Evolutionary conservation across 2,888 invertebrate genomes (phyloP), one percentile per base, ranked within the genome.

Genomic region (Phengaris alcon): DNA sequence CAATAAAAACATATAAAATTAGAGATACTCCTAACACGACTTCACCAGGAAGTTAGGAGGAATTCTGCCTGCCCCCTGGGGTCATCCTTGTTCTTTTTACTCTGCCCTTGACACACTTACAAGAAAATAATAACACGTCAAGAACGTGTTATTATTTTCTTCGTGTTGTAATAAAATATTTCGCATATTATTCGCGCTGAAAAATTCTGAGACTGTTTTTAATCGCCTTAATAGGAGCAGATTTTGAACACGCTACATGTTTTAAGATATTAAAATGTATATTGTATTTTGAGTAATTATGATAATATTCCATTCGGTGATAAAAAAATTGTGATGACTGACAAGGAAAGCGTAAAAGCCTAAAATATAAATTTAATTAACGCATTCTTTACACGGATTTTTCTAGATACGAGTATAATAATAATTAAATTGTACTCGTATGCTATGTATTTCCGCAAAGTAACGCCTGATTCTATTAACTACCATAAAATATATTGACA

Each of bases 101-200:
- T 35, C 35, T 35, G 35, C 35, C 64, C 64, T 64, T 64, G 64
- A 64, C 35, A 64, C 35, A 64, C 12, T 64, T n/a, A 10, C 35
- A 64, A 64, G 35, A 35, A 52, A 52, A 52, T 52, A 52, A 52
- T 12, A 35, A 64, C 12, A 6, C 12, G 2, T 35, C n/a, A n/a
- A n/a, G n/a, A n/a, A n/a, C n/a, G n/a, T n/a, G n/a, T n/a, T n/a
- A n/a, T n/a, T n/a, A n/a, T n/a, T 35, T 3, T 35, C 1, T 64
- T 64, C 35, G 35, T 64, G 35, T 64, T 64, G 64, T 5, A 22
- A 59, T 59, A 59, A 59, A 64, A 64, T 64, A 64, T 35, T 12
- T 64, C 64, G 35, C 12, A 35, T 64, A 12, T 64, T 64, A 12
- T 64, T 12, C 35, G 35, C 6, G 12, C 64, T 35, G 64, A 64